Base-by-base conservation (phyloP, 2,797 vertebrate species). In the Cynodonichthys magdalenae region DNA sequence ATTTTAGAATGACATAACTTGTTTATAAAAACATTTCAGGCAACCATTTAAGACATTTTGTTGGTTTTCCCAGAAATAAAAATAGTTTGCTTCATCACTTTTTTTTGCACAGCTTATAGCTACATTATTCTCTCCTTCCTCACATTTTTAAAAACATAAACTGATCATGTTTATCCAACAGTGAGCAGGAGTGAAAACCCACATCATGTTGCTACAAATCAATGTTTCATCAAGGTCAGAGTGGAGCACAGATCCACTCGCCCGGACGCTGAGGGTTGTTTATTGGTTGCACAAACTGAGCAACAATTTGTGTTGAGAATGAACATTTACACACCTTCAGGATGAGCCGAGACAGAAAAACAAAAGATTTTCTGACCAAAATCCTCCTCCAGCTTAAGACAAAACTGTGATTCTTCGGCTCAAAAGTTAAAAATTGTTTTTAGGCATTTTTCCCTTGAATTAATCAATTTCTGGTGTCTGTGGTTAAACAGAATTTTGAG, bases 211-310 rank as follows among this genome's bases (percentile, higher is more conserved):
- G 31, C 5, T 15, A 55, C 20, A 29, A 39, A 64, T 64, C 45
- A 41, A 64, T 55, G 14, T 56, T 29, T 55, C 44, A 55, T 8
- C 19, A 41, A 41, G 62, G 52, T 64, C 62, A 41, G 28, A 48
- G 48, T 55, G 28, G 47, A 54, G 31, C 15, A 24, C 60, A 61
- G 17, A 17, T 39, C 12, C 12, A 24, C 36, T 41, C 15, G 6
- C 18, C 29, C 17, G 12, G 50, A 52, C 10, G 3, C 2, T 12
- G 36, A 39, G 3, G 11, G 34, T 4, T 9, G 53, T 24, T 27
- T 39, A 12, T 15, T 27, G 20, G 6, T 11, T 34, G 17, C 11
- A 42, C n/a, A 42, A 29, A 27, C 39, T n/a, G 39, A 41, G 20
- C 19, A 17, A 17, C 20, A 24, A 3, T 10, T 19, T 14, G 42